Evolutionary conservation across 2,888 invertebrate species (phyloP).

Genomic region (Myopa testacea): DNA sequence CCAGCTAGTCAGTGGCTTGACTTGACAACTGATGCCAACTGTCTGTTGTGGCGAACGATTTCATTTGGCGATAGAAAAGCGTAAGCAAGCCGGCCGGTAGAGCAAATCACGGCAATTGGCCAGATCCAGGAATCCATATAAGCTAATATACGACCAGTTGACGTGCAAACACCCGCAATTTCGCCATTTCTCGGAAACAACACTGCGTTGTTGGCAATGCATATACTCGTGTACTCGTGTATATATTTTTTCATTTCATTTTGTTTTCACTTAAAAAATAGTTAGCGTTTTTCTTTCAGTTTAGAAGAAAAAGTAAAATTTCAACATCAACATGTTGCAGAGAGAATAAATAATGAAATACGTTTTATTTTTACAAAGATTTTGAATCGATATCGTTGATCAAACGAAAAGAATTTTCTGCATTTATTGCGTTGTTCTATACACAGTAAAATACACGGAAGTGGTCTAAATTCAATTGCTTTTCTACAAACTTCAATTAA

Average conservation of each 20-base stretch:
- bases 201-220: constrained; percentile 12
- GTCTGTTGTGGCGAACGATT: constrained; percentile 16
- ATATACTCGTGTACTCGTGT: background rate
- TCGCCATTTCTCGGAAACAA: constrained; percentile 65
- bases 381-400: too few species aligned
- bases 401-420: background rate
- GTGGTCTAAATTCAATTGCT: background rate
- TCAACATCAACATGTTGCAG: background rate
- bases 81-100: constrained; percentile 15
- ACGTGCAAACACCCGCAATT: constrained; percentile 64
- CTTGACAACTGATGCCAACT: background rate
- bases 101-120: background rate
- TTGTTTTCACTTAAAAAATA: constrained; percentile 26
- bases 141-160: constrained; percentile 18
- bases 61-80: constrained; percentile 39
- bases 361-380: background rate
- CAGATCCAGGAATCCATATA: constrained; percentile 43
- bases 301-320: constrained; percentile 17
- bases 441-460: too few species aligned
- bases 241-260: constrained; percentile 21
- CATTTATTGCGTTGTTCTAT: background rate
- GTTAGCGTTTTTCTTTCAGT: background rate
- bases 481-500: background rate
- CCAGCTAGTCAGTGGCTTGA: background rate
- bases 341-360: background rate